Evolutionary conservation across 2,888 invertebrate genomes (phyloP).

Genomic region (Pyrrhosoma nymphula): DNA sequence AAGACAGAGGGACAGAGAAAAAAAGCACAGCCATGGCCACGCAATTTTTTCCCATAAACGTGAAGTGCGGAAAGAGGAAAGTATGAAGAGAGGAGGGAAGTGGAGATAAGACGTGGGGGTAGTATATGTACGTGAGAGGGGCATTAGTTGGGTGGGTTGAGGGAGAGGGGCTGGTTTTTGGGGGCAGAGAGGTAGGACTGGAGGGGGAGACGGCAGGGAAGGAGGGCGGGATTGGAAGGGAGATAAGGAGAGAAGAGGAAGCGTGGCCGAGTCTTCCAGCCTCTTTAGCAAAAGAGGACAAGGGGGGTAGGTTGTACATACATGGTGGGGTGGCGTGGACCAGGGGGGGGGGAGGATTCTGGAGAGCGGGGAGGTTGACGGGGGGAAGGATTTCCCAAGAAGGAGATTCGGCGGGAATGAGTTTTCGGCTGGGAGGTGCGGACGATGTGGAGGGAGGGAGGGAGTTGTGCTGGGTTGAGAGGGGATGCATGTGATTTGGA

Average conservation of each 20-base stretch:
- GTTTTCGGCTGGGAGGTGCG: neutral
- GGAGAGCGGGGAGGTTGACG: neutral
- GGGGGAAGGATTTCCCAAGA: neutral
- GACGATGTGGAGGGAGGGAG: neutral
- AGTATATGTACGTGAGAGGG: neutral
- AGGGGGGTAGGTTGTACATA: neutral
- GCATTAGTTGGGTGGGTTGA: neutral
- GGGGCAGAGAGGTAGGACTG: neutral
- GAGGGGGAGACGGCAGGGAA: neutral
- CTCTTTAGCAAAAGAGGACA: constrained; percentile 55
- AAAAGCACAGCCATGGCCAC: neutral
- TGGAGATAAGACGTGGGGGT: neutral
- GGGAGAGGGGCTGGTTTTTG: neutral
- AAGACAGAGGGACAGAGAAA: neutral
- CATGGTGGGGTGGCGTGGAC: no score
- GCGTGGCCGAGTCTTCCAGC: constrained; percentile 23
- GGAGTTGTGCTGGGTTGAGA: neutral
- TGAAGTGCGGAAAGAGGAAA: constrained; percentile 2
- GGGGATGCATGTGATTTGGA: neutral
- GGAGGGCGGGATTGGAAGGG: constrained; percentile 3
- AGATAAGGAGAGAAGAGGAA: neutral
- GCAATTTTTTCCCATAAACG: constrained; percentile 30
- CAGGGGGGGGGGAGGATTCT: neutral
- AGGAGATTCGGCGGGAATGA: constrained; percentile 3
- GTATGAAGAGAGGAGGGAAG: neutral